Base-by-base conservation (phyloP, 2,113 vertebrate genomes). In the Chroicocephalus ridibundus region DNA sequence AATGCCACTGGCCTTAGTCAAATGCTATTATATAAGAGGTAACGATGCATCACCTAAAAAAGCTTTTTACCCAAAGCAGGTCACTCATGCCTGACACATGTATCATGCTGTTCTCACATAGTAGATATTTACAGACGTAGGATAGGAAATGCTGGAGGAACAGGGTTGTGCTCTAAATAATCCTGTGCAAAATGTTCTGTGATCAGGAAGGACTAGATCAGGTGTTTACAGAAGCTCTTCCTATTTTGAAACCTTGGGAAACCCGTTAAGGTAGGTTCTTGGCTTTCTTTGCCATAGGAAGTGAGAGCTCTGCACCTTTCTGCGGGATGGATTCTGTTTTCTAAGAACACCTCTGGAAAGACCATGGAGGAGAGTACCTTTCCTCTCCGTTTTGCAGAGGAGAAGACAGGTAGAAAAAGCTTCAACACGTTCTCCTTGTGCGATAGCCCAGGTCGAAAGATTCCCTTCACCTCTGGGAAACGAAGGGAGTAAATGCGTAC, bases 361-460 rank as follows among this genome's bases (percentile, higher is more conserved):
- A 75, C 24, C 7, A 20, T 0, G 0, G 29, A 40, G 17, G 7
- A 17, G 34, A 69, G 7, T 64, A 15, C n/a, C 40, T 90, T 86
- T 78, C 51, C 46, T 88, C 20, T 32, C 7, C 14, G 9, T 78
- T 75, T 64, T 57, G 36, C 36, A 49, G 60, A 76, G 40, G 21
- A 65, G 42, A 78, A 93, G 29, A 27, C 58, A 66, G 42, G 29
- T 69, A 38, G n/a, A 72, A 74, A 9, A 54, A 34, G 19, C 76
- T 70, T 47, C 38, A n/a, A 9, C 26, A 40, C 4, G 2, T 82
- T 89, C 72, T 15, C 14, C 47, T 44, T 82, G 12, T 78, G 40
- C 13, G 24, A 2, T 65, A 76, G 31, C 14, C 25, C n/a, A 51
- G n/a, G 18, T 71, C 1, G 2, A 49, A 69, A 57, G 21, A 57